Evolutionary conservation across 2,888 invertebrate genomes (phyloP).

Genomic region (Orthosia incerta): DNA sequence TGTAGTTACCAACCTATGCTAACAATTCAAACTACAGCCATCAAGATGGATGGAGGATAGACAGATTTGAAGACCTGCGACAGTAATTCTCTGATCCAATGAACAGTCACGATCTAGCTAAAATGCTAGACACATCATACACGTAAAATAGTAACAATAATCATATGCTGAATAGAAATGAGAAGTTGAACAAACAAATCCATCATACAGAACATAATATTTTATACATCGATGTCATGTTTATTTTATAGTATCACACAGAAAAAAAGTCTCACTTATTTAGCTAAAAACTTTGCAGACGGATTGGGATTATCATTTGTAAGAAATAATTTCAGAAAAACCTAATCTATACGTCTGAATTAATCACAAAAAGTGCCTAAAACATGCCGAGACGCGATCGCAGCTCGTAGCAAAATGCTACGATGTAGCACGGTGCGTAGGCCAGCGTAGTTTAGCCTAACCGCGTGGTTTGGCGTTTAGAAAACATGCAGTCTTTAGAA

Average conservation of each 20-base stretch:
- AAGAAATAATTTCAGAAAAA: neutral
- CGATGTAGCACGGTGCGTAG: conserved; percentile 22
- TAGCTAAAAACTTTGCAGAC: neutral
- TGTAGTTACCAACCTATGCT: neutral
- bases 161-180: conserved; percentile 13
- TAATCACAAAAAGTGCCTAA: neutral
- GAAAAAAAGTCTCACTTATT: neutral
- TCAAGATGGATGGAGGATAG: conserved; percentile 27
- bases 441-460: neutral
- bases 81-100: conserved; percentile 56
- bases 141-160: neutral
- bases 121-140: neutral
- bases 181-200: neutral
- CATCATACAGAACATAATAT: neutral
- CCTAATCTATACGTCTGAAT: neutral
- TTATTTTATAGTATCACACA: no score
- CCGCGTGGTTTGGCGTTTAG: neutral
- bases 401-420: conserved; percentile 37
- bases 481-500: no score
- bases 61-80: conserved; percentile 39
- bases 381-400: neutral
- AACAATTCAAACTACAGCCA: conserved; percentile 16
- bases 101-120: conserved; percentile 53
- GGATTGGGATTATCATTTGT: neutral
- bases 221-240: neutral